Evolutionary conservation across 2,113 vertebrate genomes (phyloP), one percentile per base, ranked within the genome.

Genomic region (Alosa alosa): DNA sequence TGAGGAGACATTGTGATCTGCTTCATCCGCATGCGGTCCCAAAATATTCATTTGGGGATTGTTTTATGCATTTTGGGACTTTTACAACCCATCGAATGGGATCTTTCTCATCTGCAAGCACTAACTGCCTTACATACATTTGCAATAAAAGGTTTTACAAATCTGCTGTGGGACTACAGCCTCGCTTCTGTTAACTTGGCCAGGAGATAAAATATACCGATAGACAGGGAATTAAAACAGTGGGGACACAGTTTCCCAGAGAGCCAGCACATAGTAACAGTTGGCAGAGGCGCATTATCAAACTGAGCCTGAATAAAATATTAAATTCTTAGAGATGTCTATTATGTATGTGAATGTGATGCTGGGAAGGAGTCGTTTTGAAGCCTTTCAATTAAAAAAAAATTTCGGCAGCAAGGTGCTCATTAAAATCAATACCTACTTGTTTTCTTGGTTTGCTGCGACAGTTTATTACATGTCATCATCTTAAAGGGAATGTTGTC

Each of bases 1-100:
- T 52, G 81, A 94, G 93, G 95, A 94, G 86, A 91, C 93, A 92
- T 95, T 94, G 91, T 90, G 91, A 93, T 93, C 89, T 36, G 88
- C 90, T 93, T 94, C 89, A 91, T 93, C 91, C 88, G 88, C 91
- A 93, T 93, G 93, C 92, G 89, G 86, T 88, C 92, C 89, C 90
- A 90, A 92, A 93, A 92, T 88, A 92, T 93, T 89, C 92, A 91
- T 90, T 91, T 82, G 92, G 93, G 93, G 92, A 91, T 93, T 91
- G 88, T 93, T 90, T 88, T 91, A 91, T 89, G 90, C 92, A 94
- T 93, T 94, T 93, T 94, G 91, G 88, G 90, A 89, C 31, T 86
- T 86, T 94, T 94, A 94, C 93, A 93, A 87, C 90, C 92, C 90
- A 93, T 93, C 90, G 84, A 88, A 82, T 60, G 84, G 84, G 81